These are phyloP conservation scores for Balearica regulorum DNA, from an alignment of 2,797 vertebrate genomes.

Conservation along the genomic window DNA sequence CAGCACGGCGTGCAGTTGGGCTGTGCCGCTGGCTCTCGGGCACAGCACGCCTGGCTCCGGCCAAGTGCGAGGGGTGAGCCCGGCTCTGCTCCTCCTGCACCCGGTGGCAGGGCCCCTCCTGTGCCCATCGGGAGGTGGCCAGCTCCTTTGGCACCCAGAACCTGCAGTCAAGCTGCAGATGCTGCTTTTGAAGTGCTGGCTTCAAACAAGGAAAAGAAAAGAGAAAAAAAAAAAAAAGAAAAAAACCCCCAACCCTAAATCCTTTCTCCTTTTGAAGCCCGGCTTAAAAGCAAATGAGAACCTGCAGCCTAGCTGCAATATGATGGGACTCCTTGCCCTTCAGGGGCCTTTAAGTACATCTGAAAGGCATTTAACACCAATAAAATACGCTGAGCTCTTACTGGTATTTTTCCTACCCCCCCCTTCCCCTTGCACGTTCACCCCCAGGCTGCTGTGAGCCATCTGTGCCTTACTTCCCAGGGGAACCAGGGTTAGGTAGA, in stretches of 20 bases:
- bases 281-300: slow-evolving; percentile 57
- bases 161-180: not conserved
- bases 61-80: fast-evolving
- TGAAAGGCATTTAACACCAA: slow-evolving; percentile 61
- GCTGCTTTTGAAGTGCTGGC: slow-evolving; percentile 33
- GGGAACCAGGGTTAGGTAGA: not conserved
- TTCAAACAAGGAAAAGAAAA: not conserved
- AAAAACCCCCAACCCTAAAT: not conserved
- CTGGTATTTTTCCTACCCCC: not conserved
- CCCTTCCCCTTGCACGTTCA: not conserved
- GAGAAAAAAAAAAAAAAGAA: too few relatives aligned
- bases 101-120: not conserved
- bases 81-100: not conserved
- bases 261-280: slow-evolving; percentile 42
- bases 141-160: not conserved
- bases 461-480: not conserved
- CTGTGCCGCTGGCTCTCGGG: fast-evolving
- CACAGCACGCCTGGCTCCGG: fast-evolving
- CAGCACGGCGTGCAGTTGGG: fast-evolving
- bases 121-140: not conserved
- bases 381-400: slow-evolving; percentile 23
- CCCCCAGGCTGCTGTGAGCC: slow-evolving; percentile 19
- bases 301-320: slow-evolving; percentile 18
- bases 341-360: slow-evolving; percentile 35
- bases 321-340: not conserved